Evolutionary conservation across 2,797 vertebrate species (phyloP), one percentile per base, ranked within the genome.

Genomic region (Sciurus carolinensis): DNA sequence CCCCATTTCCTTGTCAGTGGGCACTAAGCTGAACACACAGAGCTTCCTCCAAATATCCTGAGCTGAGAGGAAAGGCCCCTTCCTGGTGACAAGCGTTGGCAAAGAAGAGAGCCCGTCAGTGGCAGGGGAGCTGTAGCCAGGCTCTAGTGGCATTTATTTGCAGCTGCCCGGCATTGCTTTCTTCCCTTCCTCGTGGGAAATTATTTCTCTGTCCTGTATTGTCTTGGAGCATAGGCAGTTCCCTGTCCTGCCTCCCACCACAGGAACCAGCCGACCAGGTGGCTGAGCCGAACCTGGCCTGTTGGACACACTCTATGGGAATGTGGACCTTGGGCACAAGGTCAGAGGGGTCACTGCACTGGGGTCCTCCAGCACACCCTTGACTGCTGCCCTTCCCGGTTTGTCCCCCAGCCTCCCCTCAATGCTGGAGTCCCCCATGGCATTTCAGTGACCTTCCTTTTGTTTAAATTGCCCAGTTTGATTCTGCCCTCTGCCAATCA

Each of bases 321-420:
- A 72, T 87, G 7, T 15, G 86, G 33, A 42, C 39, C 47, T 36
- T 0, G 8, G 52, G 57, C 73, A 20, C 52, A 26, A 50, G 87
- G 77, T 59, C 57, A 1, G 12, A 85, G 33, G 54, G 36, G 12
- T 33, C 57, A 13, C 44, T 69, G 57, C 11, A 14, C 62, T 66
- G 39, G 6, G 30, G 64, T 7, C 13, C 9, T n/a, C 24, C 4
- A 17, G 54, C 10, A 17, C 12, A 26, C 18, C 26, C 87, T 47
- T 20, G n/a, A 62, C 50, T 77, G 42, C 62, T 30, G 47, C 79
- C 79, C 33, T 81, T 18, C 17, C 66, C 22, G 13, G 39, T 80
- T 17, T 33, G 2, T 39, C 10, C 4, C 47, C 42, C 22, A 3
- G 20, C n/a, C 57, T 47, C 66, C 44, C 7, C 0, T 52, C 11